Evolutionary conservation across 1,140 invertebrate genomes (phyloP).

Genomic region (Harpegnathos saltator): DNA sequence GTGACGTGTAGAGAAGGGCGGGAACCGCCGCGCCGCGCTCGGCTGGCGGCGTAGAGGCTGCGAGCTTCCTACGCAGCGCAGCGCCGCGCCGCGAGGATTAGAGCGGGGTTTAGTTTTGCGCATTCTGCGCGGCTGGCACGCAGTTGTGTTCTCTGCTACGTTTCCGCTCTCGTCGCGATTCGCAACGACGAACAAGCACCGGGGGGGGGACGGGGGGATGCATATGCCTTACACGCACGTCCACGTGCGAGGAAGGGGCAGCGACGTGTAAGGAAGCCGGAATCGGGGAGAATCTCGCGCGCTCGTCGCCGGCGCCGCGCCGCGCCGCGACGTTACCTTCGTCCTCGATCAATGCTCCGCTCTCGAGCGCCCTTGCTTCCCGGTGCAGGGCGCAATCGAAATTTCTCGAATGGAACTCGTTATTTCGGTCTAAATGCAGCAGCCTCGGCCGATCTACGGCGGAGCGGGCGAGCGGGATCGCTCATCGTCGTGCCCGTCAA

Average conservation of each 20-base stretch:
- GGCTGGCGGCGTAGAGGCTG: conserved; percentile 2
- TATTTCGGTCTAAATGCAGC: conserved; percentile 48
- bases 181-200: too few relatives aligned
- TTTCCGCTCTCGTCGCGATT: conserved; percentile 15
- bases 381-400: conserved; percentile 28
- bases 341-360: conserved; percentile 4
- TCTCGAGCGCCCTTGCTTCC: background rate
- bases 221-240: too few relatives aligned
- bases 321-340: background rate
- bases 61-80: conserved; percentile 38
- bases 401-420: conserved; percentile 41
- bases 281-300: too few relatives aligned
- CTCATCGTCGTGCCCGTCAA: conserved; percentile 23
- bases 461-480: conserved; percentile 8
- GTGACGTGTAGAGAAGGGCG: conserved; percentile 48
- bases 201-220: too few relatives aligned
- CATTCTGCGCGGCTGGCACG: conserved; percentile 2
- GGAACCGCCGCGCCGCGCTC: background rate
- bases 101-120: conserved; percentile 25
- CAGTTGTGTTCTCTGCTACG: background rate
- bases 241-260: background rate
- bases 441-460: conserved; percentile 13
- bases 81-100: conserved; percentile 34
- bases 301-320: too few relatives aligned
- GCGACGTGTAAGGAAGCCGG: too few relatives aligned